phyloP scores from a whole-genome alignment of 2,113 vertebrate genomes.

The sheep (Ovis aries) region ARS-UI_Ramb_v3.0 NC_056079.1:10502001-10502500 shows the following conservation, averaged over 20 bases:
- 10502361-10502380: not conserved
- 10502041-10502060: not conserved
- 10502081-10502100: not conserved
- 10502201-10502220: not conserved
- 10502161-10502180: rapidly evolving
- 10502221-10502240: too few relatives aligned
- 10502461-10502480: not conserved
- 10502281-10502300: not conserved
- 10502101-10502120: rapidly evolving
- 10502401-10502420: not conserved
- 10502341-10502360: not conserved
- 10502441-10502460: not conserved
- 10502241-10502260: not conserved
- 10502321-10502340: not conserved
- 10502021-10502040: rapidly evolving
- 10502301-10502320: not conserved
- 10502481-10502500: not conserved
- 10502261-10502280: rapidly evolving
- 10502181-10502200: not conserved
- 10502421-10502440: not conserved
- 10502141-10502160: not conserved
- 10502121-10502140: not conserved
- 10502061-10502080: not conserved
- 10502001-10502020: rapidly evolving
- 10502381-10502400: not conserved